These are phyloP conservation scores for Agonopterix alstromeriana DNA, from an alignment of 2,888 invertebrate species.

Conservation along the genomic window DNA sequence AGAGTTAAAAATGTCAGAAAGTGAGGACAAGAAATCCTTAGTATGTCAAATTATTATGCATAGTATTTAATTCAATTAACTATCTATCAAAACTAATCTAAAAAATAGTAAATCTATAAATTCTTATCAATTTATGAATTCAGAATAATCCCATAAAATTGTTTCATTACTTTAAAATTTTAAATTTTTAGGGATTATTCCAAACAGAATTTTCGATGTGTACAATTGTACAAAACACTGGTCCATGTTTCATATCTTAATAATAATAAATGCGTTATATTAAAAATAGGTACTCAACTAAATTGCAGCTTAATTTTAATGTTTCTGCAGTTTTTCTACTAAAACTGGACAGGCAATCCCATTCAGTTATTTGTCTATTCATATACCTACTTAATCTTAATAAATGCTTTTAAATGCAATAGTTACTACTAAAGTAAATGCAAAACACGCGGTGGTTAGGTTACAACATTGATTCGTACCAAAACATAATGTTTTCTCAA, in stretches of 20 bases:
- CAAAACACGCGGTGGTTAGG: conserved; percentile 71
- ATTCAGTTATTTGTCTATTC: background rate
- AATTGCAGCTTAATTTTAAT: background rate
- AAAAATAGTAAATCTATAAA: conserved; percentile 1
- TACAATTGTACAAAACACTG: conserved; percentile 52
- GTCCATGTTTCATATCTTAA: conserved; percentile 24
- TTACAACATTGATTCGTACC: conserved; percentile 37
- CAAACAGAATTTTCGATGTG: conserved; percentile 40
- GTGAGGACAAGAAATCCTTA: background rate
- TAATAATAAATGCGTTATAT: conserved; percentile 46
- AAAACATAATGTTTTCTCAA: conserved; percentile 18
- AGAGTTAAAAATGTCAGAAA: background rate
- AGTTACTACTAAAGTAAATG: conserved; percentile 58
- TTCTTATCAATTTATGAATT: conserved; percentile 23
- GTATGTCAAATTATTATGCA: background rate
- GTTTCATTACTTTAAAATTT: background rate
- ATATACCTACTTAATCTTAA: conserved; percentile 21
- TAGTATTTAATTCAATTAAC: background rate
- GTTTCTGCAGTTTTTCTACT: background rate
- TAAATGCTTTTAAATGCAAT: conserved; percentile 70
- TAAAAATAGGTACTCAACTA: conserved; percentile 1
- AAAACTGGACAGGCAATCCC: background rate
- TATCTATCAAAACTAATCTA: background rate
- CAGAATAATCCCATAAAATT: conserved; percentile 67
- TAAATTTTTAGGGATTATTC: conserved; percentile 62